Evolutionary conservation across 2,113 vertebrate species (phyloP), one percentile per base, ranked within the genome.

Genomic region (Cygnus atratus): DNA sequence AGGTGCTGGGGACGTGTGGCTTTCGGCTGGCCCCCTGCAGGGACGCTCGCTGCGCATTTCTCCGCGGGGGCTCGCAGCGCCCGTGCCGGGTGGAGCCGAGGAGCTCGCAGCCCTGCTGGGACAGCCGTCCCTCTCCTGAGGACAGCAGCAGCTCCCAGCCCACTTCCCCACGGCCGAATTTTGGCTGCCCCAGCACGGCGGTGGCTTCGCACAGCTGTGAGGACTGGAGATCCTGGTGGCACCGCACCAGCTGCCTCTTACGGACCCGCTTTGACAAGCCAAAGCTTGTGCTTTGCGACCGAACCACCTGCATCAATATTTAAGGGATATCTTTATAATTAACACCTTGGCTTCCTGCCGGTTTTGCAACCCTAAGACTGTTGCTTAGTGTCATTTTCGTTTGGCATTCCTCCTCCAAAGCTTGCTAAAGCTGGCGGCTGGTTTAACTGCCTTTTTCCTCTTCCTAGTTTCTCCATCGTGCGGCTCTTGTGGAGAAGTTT

Each of bases 391-490:
- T 81, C 16, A 3, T 92, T 94, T 12, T 17, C 14, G 9, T n/a
- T 61, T 31, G 71, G 5, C 31, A 52, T 58, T 75, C 87, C 95
- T 44, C 70, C 72, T 80, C 70, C 87, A 58, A 50, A 44, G 62
- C 88, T 86, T 59, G 70, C 87, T 74, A 29, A 39, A 80, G 67
- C 12, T 0, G 50, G 20, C 25, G 29, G 29, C 52, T 52, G 75
- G 94, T 85, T 92, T 88, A 96, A 96, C 91, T 0, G 71, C 33
- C 86, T 25, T 76, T 19, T 5, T 72, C 85, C 76, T 79, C 88
- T 91, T 97, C 95, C 92, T 87, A 46, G 8, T 95, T 95, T 90
- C 92, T 86, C 93, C 95, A 95, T 77, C 84, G 0, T 20, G 80
- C 6, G 84, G 73, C 81, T 93, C 92, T 84, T 67, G 94, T 44